Percentiles rank a stretch among this genome's conserved stretches.
phyloP scores from a whole-genome alignment of 2,888 invertebrate genomes.

The Dicyrtoma fusca region DNA sequence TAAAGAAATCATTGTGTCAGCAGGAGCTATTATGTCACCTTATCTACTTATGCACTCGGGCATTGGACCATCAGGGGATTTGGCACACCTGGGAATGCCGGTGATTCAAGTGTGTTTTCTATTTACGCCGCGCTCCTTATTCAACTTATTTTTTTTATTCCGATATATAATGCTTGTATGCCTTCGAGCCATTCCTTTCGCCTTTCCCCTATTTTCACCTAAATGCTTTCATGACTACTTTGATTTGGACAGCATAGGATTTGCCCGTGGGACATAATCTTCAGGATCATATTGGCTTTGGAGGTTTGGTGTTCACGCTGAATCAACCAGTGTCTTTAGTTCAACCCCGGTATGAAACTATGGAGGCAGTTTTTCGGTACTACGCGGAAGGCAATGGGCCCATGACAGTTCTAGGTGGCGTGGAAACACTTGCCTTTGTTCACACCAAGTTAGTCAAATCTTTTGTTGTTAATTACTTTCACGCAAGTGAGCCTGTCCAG shows the following conservation, averaged over 20 bases:
- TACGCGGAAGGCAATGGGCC: conserved; percentile 81
- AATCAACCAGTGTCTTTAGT: conserved; percentile 79
- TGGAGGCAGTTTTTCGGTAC: conserved; percentile 76
- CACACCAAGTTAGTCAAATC: conserved; percentile 73
- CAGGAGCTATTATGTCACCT: conserved; percentile 89
- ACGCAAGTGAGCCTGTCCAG: neutral
- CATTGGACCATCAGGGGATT: conserved; percentile 62
- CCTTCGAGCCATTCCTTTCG: no score
- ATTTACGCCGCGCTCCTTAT: neutral
- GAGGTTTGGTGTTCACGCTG: conserved; percentile 80
- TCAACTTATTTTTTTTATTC: neutral
- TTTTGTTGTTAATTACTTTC: neutral
- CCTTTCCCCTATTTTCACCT: no score
- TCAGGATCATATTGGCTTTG: conserved; percentile 86
- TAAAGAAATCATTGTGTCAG: conserved; percentile 89
- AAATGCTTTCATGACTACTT: neutral
- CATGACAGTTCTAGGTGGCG: conserved; percentile 82
- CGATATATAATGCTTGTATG: no score
- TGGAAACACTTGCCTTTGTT: conserved; percentile 86
- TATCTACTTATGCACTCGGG: conserved; percentile 93
- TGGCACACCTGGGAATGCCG: conserved; percentile 59
- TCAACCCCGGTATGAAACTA: conserved; percentile 76
- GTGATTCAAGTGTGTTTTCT: conserved; percentile 57
- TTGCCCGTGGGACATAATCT: conserved; percentile 82
- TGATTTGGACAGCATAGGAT: conserved; percentile 66